These are phyloP conservation scores for Sphaerophoria taeniata DNA, from an alignment of 2,888 invertebrate genomes.

Conservation along the genomic window DNA sequence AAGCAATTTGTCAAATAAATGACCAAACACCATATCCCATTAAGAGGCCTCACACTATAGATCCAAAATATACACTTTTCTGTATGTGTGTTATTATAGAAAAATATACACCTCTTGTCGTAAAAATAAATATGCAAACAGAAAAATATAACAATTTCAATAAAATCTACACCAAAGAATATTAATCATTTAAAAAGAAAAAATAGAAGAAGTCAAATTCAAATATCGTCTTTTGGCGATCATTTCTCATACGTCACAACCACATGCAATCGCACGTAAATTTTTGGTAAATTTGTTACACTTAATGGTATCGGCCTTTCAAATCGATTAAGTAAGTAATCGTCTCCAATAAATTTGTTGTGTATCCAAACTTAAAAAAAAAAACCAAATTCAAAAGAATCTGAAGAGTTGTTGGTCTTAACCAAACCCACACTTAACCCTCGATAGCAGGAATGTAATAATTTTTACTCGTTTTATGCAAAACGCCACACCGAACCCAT, in stretches of 20 bases:
- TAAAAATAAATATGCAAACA: not conserved
- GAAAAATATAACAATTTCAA: slow-evolving; percentile 54
- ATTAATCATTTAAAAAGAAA: slow-evolving; percentile 55
- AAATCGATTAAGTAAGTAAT: slow-evolving; percentile 59
- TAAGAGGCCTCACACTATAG: slow-evolving; percentile 15
- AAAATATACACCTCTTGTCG: not conserved
- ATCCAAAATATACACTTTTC: not conserved
- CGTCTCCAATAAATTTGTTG: slow-evolving; percentile 41
- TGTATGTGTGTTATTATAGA: not conserved
- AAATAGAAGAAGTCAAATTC: slow-evolving; percentile 65
- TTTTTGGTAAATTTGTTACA: slow-evolving; percentile 11
- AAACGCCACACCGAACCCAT: slow-evolving; percentile 37
- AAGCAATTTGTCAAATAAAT: slow-evolving; percentile 67
- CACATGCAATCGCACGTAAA: slow-evolving; percentile 57
- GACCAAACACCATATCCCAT: slow-evolving; percentile 53
- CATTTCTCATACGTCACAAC: slow-evolving; percentile 60
- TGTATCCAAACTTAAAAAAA: slow-evolving; percentile 1
- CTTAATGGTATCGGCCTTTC: slow-evolving; percentile 5
- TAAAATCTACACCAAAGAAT: slow-evolving; percentile 53
- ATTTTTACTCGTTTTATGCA: slow-evolving; percentile 46
- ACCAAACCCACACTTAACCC: slow-evolving; percentile 45
- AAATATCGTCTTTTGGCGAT: slow-evolving; percentile 63
- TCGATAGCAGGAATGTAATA: slow-evolving; percentile 8
- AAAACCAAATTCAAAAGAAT: slow-evolving; percentile 47
- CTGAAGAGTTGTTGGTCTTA: slow-evolving; percentile 60